Conservation (phyloP, 2,113 vertebrate species). For the Pelmatolapia mariae region DNA sequence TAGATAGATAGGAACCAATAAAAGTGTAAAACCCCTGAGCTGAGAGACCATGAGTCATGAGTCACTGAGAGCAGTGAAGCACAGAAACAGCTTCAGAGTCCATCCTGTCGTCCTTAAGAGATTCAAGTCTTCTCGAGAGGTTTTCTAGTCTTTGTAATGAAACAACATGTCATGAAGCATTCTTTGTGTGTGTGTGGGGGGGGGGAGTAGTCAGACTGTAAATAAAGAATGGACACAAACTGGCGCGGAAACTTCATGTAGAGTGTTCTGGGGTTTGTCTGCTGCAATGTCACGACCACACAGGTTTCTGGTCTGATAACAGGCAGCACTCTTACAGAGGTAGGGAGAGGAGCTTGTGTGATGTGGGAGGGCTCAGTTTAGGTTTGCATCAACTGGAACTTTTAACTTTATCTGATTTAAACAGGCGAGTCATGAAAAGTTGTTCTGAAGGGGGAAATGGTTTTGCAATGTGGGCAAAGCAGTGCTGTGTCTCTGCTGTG, state of each 20-base stretch:
- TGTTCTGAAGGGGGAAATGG: background rate
- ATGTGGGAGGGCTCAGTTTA: background rate
- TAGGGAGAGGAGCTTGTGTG: background rate
- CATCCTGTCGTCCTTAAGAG: background rate
- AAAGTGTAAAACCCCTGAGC: background rate
- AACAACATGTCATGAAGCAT: background rate
- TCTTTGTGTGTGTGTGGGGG: background rate
- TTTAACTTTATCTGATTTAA: background rate
- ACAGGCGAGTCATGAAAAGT: background rate
- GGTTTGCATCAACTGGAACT: background rate
- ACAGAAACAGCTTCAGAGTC: background rate
- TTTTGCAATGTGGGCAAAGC: background rate
- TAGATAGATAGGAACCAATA: background rate
- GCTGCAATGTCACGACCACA: background rate
- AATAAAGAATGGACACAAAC: background rate
- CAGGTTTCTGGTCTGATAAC: background rate
- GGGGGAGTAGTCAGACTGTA: background rate
- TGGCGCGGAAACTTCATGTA: background rate
- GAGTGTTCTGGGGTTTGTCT: background rate
- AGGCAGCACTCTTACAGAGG: background rate
- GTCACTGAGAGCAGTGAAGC: background rate
- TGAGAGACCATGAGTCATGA: background rate
- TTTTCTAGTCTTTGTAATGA: background rate
- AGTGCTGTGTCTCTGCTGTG: background rate
- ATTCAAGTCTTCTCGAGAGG: background rate